Percentiles rank a stretch among this genome's conserved stretches.
phyloP scores from a whole-genome alignment of 2,797 vertebrate genomes.

The Labeo calbasu region DNA sequence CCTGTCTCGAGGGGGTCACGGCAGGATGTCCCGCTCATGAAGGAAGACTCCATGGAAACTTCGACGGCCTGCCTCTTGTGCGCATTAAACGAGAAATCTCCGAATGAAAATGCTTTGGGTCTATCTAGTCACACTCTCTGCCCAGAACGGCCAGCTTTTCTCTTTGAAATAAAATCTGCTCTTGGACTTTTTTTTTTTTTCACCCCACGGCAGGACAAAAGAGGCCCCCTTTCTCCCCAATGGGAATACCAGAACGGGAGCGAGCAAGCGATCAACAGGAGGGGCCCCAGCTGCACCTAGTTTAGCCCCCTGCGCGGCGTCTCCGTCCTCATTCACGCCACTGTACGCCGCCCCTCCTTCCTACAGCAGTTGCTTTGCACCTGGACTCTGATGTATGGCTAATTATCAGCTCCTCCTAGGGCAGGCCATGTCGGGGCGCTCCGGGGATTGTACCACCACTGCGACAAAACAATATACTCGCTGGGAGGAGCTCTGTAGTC shows the following conservation, averaged over 20 bases:
- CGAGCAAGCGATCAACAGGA: constrained; percentile 62
- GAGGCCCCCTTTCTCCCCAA: constrained; percentile 70
- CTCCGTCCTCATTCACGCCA: constrained; percentile 54
- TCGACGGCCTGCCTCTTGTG: constrained; percentile 60
- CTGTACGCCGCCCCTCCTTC: constrained; percentile 50
- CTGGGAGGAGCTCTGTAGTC: constrained; percentile 63
- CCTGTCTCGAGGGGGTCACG: constrained; percentile 65
- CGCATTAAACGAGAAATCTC: constrained; percentile 51
- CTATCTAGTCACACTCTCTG: constrained; percentile 13
- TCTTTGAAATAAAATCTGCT: constrained; percentile 65
- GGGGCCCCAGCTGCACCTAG: constrained; percentile 77
- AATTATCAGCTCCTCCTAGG: constrained; percentile 75
- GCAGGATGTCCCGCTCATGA: constrained; percentile 72
- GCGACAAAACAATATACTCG: constrained; percentile 74
- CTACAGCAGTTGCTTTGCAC: constrained; percentile 74
- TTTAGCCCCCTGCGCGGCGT: constrained; percentile 44
- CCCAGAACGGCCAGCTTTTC: constrained; percentile 40
- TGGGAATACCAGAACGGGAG: constrained; percentile 66
- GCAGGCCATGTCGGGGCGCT: constrained; percentile 71
- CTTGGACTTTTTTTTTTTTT: constrained; percentile 62
- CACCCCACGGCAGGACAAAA: constrained; percentile 75
- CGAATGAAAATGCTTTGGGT: constrained; percentile 1
- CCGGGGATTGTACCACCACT: constrained; percentile 66
- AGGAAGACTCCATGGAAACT: constrained; percentile 62
- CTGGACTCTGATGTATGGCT: constrained; percentile 79